Evolutionary conservation across 1,140 invertebrate genomes (phyloP).

Genomic region (Hydropsyche tenuis): DNA sequence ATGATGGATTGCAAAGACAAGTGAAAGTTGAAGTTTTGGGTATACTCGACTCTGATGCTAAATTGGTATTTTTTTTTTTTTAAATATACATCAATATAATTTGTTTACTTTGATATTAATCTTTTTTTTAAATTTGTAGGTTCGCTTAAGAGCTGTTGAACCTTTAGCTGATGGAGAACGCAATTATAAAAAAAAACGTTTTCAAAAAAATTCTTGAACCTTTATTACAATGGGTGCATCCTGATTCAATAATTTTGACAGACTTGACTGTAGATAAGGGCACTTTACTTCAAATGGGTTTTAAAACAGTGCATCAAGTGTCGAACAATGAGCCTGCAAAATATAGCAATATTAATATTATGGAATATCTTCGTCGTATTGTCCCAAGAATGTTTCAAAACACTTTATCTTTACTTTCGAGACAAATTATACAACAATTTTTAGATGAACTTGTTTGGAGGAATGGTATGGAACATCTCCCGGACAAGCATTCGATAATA

Average conservation of each 20-base stretch:
- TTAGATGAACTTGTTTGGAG: slow-evolving; percentile 86
- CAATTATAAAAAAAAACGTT: slow-evolving; percentile 78
- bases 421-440: slow-evolving; percentile 88
- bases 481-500: slow-evolving; percentile 80
- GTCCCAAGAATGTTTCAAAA: slow-evolving; percentile 91
- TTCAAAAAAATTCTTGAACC: slow-evolving; percentile 80
- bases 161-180: slow-evolving; percentile 76
- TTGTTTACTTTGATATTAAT: not conserved
- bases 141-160: slow-evolving; percentile 81
- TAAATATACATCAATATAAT: not conserved
- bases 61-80: slow-evolving; percentile 60
- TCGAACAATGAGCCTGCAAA: slow-evolving; percentile 67
- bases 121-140: slow-evolving; percentile 51
- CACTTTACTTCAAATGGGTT: slow-evolving; percentile 78
- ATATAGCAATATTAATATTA: slow-evolving; percentile 77
- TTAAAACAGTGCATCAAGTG: slow-evolving; percentile 74
- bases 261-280: slow-evolving; percentile 84
- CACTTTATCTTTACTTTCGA: slow-evolving; percentile 79
- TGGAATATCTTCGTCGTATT: slow-evolving; percentile 85
- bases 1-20: slow-evolving; percentile 81
- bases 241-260: slow-evolving; percentile 77
- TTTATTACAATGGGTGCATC: slow-evolving; percentile 77
- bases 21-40: slow-evolving; percentile 89
- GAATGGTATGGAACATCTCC: slow-evolving; percentile 76
- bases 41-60: slow-evolving; percentile 78